Base-by-base conservation (phyloP, 2,888 invertebrate genomes). In the Noctua janthe region DNA sequence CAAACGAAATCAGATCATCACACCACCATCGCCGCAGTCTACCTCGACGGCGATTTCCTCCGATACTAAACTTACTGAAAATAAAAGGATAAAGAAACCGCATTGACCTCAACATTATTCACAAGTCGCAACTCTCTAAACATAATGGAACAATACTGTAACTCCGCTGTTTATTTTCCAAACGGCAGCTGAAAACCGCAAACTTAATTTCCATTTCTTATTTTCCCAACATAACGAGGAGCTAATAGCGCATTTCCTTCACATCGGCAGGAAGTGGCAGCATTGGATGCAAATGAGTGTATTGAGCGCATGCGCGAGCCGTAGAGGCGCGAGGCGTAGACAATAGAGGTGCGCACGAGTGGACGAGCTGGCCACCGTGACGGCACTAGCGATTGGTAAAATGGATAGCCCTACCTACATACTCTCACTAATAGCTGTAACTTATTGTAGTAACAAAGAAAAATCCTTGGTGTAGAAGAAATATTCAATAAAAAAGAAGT, bases 251-350 rank as follows among this genome's bases (percentile, higher is more conserved):
- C 71, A 85, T 86, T 90, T 88, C 83, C 87, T 83, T 39, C 69
- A 77, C 84, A 83, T 67, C 43, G 64, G 66, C 89, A 83, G 89
- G 89, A 90, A 89, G 82, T 88, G 74, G 70, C 81, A 72, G 78
- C 89, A 89, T 89, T 90, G 83, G 83, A 90, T 90, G 90, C 87
- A 89, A 89, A 89, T 89, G 80, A 84, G 83, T 72, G 76, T 80
- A 66, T 77, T 80, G 62, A 80, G 79, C 79, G 87, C 74, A 62
- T 81, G 78, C 77, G 75, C 72, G 62, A 59, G 51, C 74, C 73
- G 78, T 86, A 62, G 69, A 69, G n/a, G 78, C 71, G 80, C 83
- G 69, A 47, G 69, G 78, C 70, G 80, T 86, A 83, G 77, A 89
- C 89, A 89, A 88, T 89, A 69, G 86, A 82, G 51, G 74, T 77